Conservation (phyloP, 2,888 invertebrate species). For the Silvanus unidentatus region DNA sequence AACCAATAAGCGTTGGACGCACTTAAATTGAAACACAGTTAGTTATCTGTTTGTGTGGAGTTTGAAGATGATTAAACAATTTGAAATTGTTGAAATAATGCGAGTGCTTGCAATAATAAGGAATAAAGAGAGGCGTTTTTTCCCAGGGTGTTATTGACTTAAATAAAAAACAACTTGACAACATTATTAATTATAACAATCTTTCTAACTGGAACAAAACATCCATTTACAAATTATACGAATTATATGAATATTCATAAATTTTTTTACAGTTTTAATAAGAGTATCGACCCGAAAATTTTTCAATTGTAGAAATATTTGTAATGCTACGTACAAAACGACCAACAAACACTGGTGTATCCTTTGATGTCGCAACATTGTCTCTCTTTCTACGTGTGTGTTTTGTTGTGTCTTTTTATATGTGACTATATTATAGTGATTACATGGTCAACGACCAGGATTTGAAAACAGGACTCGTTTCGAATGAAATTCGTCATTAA, state of each 20-base stretch:
- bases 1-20: too few species aligned
- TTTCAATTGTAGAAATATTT: conserved; percentile 12
- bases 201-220: conserved; percentile 18
- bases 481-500: conserved; percentile 20
- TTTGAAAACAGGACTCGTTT: conserved; percentile 8
- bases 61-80: neutral
- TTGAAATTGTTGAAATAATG: neutral
- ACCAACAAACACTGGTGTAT: conserved; percentile 2
- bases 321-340: neutral
- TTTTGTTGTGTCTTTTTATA: neutral
- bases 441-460: conserved; percentile 20
- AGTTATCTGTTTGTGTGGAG: neutral
- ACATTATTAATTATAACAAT: conserved; percentile 8
- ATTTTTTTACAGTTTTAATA: conserved; percentile 23
- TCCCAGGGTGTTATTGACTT: conserved; percentile 6
- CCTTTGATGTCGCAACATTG: conserved; percentile 8
- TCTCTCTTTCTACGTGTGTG: too few species aligned
- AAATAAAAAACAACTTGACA: neutral
- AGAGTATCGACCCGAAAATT: conserved; percentile 17
- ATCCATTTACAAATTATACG: conserved; percentile 19
- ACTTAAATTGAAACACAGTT: neutral
- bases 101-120: neutral
- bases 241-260: conserved; percentile 22
- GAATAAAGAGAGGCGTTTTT: neutral
- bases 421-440: neutral